phyloP scores from a whole-genome alignment of 2,888 invertebrate genomes.

The Sarcophaga subvicina region DNA sequence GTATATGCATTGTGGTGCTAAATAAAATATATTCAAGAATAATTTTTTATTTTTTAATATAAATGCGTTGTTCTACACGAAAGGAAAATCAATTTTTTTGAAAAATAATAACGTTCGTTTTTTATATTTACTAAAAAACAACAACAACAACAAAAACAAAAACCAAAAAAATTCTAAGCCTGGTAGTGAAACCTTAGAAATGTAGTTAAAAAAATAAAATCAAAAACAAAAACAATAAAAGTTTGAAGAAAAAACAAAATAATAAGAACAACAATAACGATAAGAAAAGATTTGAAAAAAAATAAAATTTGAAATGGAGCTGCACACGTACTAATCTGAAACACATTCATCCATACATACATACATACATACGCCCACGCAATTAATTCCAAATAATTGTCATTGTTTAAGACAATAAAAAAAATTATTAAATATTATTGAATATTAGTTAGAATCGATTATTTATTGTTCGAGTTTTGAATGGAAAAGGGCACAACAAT shows the following conservation, averaged over 20 bases:
- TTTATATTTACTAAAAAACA: conserved; percentile 5
- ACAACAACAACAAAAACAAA: background rate
- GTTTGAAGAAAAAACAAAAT: conserved; percentile 21
- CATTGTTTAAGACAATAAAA: background rate
- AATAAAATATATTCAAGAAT: conserved; percentile 18
- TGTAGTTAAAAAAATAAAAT: conserved; percentile 56
- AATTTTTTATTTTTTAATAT: background rate
- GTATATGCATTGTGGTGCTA: conserved; percentile 17
- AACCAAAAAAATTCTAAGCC: conserved; percentile 19
- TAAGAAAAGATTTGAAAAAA: conserved; percentile 47
- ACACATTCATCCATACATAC: background rate
- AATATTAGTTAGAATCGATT: conserved; percentile 41
- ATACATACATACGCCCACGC: conserved; percentile 14
- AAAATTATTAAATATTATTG: conserved; percentile 8
- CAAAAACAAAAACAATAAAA: conserved; percentile 7
- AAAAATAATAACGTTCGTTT: background rate
- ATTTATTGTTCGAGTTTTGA: conserved; percentile 53
- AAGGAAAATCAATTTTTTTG: conserved; percentile 47
- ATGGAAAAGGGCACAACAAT: conserved; percentile 81
- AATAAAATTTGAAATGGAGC: conserved; percentile 45
- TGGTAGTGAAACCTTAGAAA: conserved; percentile 64
- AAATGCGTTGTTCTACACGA: background rate
- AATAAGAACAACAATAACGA: conserved; percentile 43
- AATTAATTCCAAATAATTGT: conserved; percentile 33
- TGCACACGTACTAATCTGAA: conserved; percentile 53